Percentiles rank a stretch among this genome's conserved stretches.
Conservation (phyloP, 2,113 vertebrate genomes). For the Miniopterus natalensis region DNA sequence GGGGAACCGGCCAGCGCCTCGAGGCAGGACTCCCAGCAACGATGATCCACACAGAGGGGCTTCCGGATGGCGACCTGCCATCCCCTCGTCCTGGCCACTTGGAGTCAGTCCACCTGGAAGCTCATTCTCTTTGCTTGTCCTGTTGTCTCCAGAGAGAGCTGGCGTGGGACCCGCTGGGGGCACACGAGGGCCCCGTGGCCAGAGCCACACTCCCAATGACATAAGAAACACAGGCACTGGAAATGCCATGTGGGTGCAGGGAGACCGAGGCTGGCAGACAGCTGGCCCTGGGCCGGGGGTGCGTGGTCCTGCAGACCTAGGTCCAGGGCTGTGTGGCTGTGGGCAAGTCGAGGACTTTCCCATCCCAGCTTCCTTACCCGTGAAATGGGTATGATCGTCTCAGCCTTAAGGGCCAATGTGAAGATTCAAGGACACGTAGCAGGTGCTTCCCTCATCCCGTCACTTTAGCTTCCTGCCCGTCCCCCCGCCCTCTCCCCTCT, state of each 20-base stretch:
- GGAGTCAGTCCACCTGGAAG: neutral
- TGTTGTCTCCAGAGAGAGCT: too few species aligned
- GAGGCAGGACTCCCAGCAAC: fast-evolving
- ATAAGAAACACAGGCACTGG: fast-evolving
- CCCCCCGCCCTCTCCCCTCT: neutral
- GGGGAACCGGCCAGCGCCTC: neutral
- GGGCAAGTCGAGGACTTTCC: neutral
- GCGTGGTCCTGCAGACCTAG: fast-evolving
- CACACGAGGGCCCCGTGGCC: fast-evolving
- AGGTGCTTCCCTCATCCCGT: fast-evolving
- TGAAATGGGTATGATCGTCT: fast-evolving
- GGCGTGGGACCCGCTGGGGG: neutral
- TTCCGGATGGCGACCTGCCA: neutral
- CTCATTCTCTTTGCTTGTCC: neutral
- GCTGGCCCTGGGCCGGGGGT: neutral
- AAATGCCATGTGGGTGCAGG: fast-evolving
- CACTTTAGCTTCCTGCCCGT: neutral
- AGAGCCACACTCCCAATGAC: fast-evolving
- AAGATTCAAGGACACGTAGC: fast-evolving
- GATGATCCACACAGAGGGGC: fast-evolving
- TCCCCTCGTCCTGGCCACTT: fast-evolving
- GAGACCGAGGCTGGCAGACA: neutral
- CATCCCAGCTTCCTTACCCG: neutral
- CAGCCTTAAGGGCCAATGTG: neutral
- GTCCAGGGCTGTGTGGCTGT: neutral